phyloP scores from a whole-genome alignment of 2,888 invertebrate species.

The Xylocampa areola region DNA sequence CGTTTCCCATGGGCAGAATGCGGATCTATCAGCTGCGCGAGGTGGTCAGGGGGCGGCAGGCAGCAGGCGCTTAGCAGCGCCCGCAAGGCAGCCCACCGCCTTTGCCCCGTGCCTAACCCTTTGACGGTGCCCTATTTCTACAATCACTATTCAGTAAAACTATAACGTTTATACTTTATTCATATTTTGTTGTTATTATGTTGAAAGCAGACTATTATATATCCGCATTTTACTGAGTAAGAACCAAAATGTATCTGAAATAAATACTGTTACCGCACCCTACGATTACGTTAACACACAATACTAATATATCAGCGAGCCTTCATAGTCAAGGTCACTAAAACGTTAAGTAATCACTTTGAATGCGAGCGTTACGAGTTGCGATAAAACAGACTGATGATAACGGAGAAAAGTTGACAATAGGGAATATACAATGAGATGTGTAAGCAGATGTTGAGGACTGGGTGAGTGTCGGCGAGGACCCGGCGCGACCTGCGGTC shows the following conservation, averaged over 20 bases:
- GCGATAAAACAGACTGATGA: constrained; percentile 51
- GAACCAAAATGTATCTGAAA: constrained; percentile 27
- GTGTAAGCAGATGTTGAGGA: constrained; percentile 45
- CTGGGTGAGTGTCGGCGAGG: constrained; percentile 61
- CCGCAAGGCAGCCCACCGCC: constrained; percentile 76
- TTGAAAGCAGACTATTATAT: constrained; percentile 12
- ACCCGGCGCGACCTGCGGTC: constrained; percentile 79
- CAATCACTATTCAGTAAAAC: constrained; percentile 17
- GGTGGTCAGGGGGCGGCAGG: constrained; percentile 79
- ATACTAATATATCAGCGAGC: constrained; percentile 42
- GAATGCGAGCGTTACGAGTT: constrained; percentile 37
- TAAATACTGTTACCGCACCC: constrained; percentile 47
- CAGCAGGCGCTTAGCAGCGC: constrained; percentile 82
- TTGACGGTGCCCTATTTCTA: constrained; percentile 60
- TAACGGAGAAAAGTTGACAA: constrained; percentile 21
- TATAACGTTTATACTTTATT: background rate
- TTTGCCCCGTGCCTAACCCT: constrained; percentile 73
- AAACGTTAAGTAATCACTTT: constrained; percentile 51
- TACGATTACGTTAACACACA: constrained; percentile 49
- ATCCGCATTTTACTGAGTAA: constrained; percentile 22
- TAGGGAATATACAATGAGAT: constrained; percentile 13
- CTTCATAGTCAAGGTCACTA: constrained; percentile 55
- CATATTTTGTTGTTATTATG: background rate
- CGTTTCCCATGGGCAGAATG: constrained; percentile 74
- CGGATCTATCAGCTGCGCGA: constrained; percentile 78